Conservation (phyloP, 2,113 vertebrate species). For the Mustela lutreola region DNA sequence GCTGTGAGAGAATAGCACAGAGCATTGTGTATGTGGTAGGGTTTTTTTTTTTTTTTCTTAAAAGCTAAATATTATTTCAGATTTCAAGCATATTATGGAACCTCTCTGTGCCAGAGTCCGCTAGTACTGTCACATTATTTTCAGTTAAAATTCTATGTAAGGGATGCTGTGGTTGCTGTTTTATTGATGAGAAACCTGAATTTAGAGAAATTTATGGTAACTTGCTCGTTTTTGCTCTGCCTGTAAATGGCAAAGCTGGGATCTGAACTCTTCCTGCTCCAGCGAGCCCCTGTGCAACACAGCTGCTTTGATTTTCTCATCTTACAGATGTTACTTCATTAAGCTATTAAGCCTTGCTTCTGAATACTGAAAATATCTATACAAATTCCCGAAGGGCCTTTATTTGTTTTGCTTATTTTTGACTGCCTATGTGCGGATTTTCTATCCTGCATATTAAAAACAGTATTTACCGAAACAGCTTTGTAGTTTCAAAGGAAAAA, state of each 20-base stretch:
- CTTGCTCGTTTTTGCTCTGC: background rate
- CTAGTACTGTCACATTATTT: slow-evolving; percentile 41
- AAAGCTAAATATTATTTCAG: slow-evolving; percentile 37
- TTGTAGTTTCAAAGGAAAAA: background rate
- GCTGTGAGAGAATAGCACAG: background rate
- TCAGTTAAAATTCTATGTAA: slow-evolving; percentile 7
- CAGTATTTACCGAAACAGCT: slow-evolving; percentile 50
- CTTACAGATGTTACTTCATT: slow-evolving; percentile 51
- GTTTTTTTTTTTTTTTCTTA: background rate
- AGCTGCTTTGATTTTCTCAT: slow-evolving; percentile 17
- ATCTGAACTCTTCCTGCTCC: background rate
- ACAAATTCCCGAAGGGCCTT: slow-evolving; percentile 24
- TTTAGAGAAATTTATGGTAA: background rate
- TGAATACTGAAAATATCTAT: slow-evolving; percentile 55
- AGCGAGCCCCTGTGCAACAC: background rate
- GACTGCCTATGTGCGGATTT: slow-evolving; percentile 10
- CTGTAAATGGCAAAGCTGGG: slow-evolving; percentile 34
- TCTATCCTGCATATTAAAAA: slow-evolving; percentile 25
- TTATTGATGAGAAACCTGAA: slow-evolving; percentile 52
- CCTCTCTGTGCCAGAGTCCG: background rate
- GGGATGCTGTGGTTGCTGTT: background rate
- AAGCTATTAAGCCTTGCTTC: slow-evolving; percentile 42
- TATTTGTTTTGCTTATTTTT: slow-evolving; percentile 48
- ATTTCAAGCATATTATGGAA: slow-evolving; percentile 25
- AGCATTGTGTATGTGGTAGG: background rate